Percentiles rank a stretch among this genome's conserved stretches.
These are phyloP conservation scores for Ernsta delagoae DNA, from an alignment of 2,888 invertebrate genomes.

Conservation along the genomic window DNA sequence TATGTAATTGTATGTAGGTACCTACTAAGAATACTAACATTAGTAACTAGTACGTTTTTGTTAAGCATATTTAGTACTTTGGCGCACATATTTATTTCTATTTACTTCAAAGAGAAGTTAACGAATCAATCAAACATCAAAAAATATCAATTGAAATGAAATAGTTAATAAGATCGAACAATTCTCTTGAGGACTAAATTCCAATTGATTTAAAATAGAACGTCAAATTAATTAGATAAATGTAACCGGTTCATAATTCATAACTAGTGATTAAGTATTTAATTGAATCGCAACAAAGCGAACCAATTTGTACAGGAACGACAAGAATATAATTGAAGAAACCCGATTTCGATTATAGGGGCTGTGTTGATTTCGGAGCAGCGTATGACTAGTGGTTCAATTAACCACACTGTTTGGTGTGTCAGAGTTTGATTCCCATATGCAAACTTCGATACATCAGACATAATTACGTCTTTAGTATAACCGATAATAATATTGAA, in stretches of 20 bases:
- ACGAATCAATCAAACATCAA: neutral
- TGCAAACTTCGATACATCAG: too few relatives aligned
- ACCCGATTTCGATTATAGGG: neutral
- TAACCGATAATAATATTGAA: too few relatives aligned
- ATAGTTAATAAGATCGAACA: slow-evolving; percentile 20
- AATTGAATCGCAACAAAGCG: slow-evolving; percentile 21
- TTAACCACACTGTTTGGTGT: neutral
- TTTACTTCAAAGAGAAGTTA: neutral
- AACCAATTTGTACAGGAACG: slow-evolving; percentile 10
- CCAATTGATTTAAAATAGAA: slow-evolving; percentile 29
- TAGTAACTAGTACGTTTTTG: too few relatives aligned
- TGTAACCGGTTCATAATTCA: slow-evolving; percentile 30
- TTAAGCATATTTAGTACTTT: too few relatives aligned
- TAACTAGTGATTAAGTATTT: slow-evolving; percentile 21
- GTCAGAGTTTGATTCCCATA: neutral
- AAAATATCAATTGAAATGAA: slow-evolving; percentile 12
- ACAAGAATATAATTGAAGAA: neutral
- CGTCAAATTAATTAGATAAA: slow-evolving; percentile 32
- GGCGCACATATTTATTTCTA: too few relatives aligned
- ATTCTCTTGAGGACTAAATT: slow-evolving; percentile 6
- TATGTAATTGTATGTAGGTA: too few relatives aligned
- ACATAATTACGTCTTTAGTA: too few relatives aligned
- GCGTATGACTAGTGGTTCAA: neutral
- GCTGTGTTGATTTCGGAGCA: neutral
- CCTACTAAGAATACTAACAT: too few relatives aligned